Percentiles rank a stretch among this genome's conserved stretches.
Evolutionary conservation across 2,888 invertebrate genomes (phyloP).

Genomic region (Drosophila niveifrons): DNA sequence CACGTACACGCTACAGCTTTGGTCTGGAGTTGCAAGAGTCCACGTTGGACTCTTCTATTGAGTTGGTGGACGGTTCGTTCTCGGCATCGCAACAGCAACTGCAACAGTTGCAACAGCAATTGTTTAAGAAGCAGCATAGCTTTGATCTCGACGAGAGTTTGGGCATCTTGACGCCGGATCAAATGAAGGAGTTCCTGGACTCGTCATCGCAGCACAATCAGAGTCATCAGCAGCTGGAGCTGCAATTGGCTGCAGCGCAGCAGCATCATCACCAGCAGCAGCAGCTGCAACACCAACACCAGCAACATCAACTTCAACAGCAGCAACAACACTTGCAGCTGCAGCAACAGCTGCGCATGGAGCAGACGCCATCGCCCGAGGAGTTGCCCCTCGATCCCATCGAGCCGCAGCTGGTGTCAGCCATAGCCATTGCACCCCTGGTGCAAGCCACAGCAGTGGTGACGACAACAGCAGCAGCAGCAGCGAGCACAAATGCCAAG

Average conservation of each 20-base stretch:
- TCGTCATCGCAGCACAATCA: constrained; percentile 80
- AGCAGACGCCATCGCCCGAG: constrained; percentile 94
- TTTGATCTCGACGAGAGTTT: constrained; percentile 93
- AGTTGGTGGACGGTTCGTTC: constrained; percentile 84
- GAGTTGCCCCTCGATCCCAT: constrained; percentile 93
- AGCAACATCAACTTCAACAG: constrained; percentile 7
- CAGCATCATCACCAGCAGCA: constrained; percentile 71
- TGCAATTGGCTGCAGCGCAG: constrained; percentile 83
- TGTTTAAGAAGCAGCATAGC: constrained; percentile 90
- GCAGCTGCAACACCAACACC: constrained; percentile 64
- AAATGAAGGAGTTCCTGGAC: constrained; percentile 92
- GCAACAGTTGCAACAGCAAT: constrained; percentile 67
- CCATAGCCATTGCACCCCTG: constrained; percentile 49
- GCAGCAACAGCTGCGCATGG: constrained; percentile 87
- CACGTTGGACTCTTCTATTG: constrained; percentile 84
- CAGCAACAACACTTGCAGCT: constrained; percentile 77
- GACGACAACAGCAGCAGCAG: constrained; percentile 3
- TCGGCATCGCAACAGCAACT: constrained; percentile 78
- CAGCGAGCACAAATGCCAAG: constrained; percentile 86
- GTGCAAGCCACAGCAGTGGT: constrained; percentile 7
- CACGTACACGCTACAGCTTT: constrained; percentile 82
- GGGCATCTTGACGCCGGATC: constrained; percentile 95
- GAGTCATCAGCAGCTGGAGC: constrained; percentile 84
- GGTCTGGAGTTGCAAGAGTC: constrained; percentile 84
- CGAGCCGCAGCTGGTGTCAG: constrained; percentile 85